Evolutionary conservation across 2,888 invertebrate species (phyloP), one percentile per base, ranked within the genome.

Genomic region (Leucania comma): DNA sequence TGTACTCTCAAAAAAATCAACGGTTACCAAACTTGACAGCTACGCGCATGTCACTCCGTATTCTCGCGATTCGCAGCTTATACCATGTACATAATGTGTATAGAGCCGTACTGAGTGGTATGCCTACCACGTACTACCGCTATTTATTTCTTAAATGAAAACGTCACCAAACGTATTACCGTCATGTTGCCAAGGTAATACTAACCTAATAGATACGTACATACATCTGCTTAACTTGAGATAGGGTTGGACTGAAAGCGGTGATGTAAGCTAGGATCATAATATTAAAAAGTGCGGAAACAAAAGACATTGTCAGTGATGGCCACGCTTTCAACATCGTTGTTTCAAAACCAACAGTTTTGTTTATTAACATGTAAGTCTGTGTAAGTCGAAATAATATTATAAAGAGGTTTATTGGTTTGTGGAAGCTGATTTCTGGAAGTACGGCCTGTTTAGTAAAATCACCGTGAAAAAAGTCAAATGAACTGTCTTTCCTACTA

Each of bases 121-220:
- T 50, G 72, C 68, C 32, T 68, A 51, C 24, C 81, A 81, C 78
- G 82, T 72, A 63, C 24, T 20, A 20, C 57, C 26, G 68, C 71
- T 74, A 77, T 83, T 74, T 83, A 77, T 83, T 77, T 68, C 71
- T 50, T 68, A 77, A 74, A 82, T 72, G 77, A 68, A 80, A 80
- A 80, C 65, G 81, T 83, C 83, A 68, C 77, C 69, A 72, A 71
- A 73, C 65, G 32, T 65, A 83, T 74, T 80, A 68, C 66, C 66
- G 67, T 70, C 77, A 74, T 81, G 81, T 77, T 71, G 46, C 69
- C 54, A 61, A 73, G 61, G 62, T 77, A 83, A 83, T 77, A 83
- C 73, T 83, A 72, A 42, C 70, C 48, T 80, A 80, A 80, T 80
- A 83, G 73, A 77, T 77, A 77, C 67, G 59, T 74, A 80, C 60